Evolutionary conservation across 2,888 invertebrate species (phyloP), one percentile per base, ranked within the genome.

Genomic region (Athalia circularis): DNA sequence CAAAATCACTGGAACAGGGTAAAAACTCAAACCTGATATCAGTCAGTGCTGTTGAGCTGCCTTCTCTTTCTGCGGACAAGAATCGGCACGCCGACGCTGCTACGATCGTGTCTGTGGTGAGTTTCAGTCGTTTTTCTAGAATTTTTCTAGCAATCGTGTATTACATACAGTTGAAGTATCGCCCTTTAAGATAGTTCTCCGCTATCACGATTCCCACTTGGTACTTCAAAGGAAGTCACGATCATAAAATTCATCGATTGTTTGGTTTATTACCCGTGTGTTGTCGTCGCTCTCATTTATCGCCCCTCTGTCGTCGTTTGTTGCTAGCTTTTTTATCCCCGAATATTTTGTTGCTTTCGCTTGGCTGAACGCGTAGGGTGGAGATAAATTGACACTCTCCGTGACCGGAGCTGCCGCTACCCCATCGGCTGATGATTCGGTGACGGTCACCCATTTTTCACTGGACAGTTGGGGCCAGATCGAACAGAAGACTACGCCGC

Each of bases 51-150:
- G 88, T 87, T 79, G 91, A 86, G 89, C 89, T 81, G 85, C 90
- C 59, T 62, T 29, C 65, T 11, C 43, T 65, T 13, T 7, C 74
- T 54, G 74, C 81, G 29, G 87, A 88, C 65, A 90, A 90, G 64
- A 86, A 84, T 82, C 88, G 87, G 75, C 87, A 86, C 77, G 79
- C 88, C 50, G 90, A 93, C 84, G 93, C 92, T 1, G 94, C 95
- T 81, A 95, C 95, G 77, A 95, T 95, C 86, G 94, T 95, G 81
- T 94, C 95, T 82, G 95, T 95, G 92, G 95, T 95, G 91, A 93
- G 94, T 92, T 80, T 72, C 65, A 59, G 9, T n/a, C 68, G 70
- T 79, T 78, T 79, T 74, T 78, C 68, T 65, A 52, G 61, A 29
- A 74, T 59, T 77, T 78, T 76, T 29, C 43, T 61, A 15, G 45